Evolutionary conservation across 2,888 invertebrate genomes (phyloP).

Genomic region (Harmothoe impar): DNA sequence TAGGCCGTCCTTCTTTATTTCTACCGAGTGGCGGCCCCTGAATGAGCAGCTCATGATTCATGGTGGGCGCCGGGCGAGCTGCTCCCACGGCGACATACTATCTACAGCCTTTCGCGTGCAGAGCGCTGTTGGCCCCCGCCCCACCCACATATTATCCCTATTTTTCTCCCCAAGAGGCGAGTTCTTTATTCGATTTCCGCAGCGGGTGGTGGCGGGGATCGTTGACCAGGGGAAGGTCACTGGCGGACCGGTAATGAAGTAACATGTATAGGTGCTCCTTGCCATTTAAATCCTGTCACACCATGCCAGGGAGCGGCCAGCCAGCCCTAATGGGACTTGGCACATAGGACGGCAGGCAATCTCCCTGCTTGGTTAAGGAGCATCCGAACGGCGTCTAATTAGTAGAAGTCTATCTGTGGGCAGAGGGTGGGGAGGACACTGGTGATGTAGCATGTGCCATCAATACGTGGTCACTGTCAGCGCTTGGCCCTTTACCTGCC

Average conservation of each 20-base stretch:
- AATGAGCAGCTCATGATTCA: conserved; percentile 23
- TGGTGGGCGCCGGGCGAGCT: background rate
- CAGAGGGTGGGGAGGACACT: background rate
- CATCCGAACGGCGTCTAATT: conserved; percentile 33
- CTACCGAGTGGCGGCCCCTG: background rate
- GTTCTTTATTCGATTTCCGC: conserved; percentile 32
- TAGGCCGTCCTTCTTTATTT: conserved; percentile 5
- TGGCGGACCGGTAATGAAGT: conserved; percentile 38
- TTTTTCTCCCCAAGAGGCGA: background rate
- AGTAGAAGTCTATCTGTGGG: conserved; percentile 22
- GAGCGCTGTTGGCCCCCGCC: background rate
- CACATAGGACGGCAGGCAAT: conserved; percentile 57
- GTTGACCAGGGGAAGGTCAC: conserved; percentile 11
- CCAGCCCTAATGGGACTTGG: conserved; percentile 44
- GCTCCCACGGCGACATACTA: conserved; percentile 36
- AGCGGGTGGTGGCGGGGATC: background rate
- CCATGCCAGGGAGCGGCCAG: conserved; percentile 4
- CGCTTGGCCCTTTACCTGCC: background rate
- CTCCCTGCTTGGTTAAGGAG: conserved; percentile 25
- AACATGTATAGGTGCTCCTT: conserved; percentile 57
- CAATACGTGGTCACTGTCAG: conserved; percentile 2
- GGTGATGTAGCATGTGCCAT: conserved; percentile 28
- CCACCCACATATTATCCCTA: conserved; percentile 1
- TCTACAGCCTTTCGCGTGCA: conserved; percentile 17
- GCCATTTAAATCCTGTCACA: conserved; percentile 57